Evolutionary conservation across 2,113 vertebrate species (phyloP).

Genomic region (Oncorhynchus gorbuscha): DNA sequence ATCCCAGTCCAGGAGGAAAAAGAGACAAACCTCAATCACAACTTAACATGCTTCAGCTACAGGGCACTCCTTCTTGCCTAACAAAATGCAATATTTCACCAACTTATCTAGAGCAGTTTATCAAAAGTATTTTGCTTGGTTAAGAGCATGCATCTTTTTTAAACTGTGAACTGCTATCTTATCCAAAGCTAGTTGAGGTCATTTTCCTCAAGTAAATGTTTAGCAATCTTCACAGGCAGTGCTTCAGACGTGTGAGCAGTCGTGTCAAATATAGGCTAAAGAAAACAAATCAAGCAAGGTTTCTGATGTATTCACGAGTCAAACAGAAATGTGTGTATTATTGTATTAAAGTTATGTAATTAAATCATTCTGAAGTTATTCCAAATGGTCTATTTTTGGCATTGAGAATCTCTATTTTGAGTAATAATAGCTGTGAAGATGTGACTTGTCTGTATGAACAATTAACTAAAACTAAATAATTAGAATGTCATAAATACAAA

Average conservation of each 20-base stretch:
- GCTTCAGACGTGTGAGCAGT: constrained; percentile 10
- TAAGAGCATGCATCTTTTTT: constrained; percentile 19
- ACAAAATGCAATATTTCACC: not conserved
- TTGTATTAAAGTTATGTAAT: too few relatives aligned
- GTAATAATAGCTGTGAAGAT: constrained; percentile 1
- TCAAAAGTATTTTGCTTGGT: not conserved
- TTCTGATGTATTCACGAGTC: constrained; percentile 43
- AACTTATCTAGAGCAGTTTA: not conserved
- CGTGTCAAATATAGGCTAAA: constrained; percentile 6
- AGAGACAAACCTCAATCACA: constrained; percentile 18
- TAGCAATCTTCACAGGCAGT: constrained; percentile 30
- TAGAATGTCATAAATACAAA: not conserved
- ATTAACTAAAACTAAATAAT: not conserved
- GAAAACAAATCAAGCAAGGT: constrained; percentile 24
- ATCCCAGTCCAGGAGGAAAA: constrained; percentile 5
- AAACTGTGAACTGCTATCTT: constrained; percentile 9
- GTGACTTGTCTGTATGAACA: constrained; percentile 1
- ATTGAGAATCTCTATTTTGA: not conserved
- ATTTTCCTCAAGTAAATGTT: constrained; percentile 9
- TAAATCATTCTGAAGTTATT: not conserved
- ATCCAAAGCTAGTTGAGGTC: constrained; percentile 18
- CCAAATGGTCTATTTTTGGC: not conserved
- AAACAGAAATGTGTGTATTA: not conserved
- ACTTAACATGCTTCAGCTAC: constrained; percentile 43
- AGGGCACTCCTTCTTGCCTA: constrained; percentile 1